A percentile compares a stretch with the other conserved stretches of the same genome.
Evolutionary conservation across 1,140 invertebrate genomes (phyloP).

Genomic region (Medauroidea extradentata): DNA sequence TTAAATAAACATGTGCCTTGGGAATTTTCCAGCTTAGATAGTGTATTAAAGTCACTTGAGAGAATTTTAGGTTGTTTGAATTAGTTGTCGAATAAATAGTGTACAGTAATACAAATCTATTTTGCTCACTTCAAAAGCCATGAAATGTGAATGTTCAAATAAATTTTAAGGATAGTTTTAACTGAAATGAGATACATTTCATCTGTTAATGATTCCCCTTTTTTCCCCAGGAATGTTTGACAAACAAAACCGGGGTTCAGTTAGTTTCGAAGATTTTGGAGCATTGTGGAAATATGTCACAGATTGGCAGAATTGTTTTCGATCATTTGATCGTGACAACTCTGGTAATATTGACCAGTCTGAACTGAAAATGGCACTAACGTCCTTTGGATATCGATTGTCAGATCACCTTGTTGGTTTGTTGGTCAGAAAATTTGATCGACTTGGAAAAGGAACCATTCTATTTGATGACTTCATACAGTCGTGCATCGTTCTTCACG

Average conservation of each 20-base stretch:
- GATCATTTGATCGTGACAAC: constrained; percentile 89
- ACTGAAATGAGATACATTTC: too few relatives aligned
- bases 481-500: constrained; percentile 88
- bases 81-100: too few relatives aligned
- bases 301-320: constrained; percentile 96
- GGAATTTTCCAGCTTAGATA: too few relatives aligned
- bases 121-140: too few relatives aligned
- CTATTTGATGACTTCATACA: constrained; percentile 99
- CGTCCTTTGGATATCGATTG: constrained; percentile 85
- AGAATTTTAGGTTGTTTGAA: too few relatives aligned
- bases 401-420: constrained; percentile 76
- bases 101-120: too few relatives aligned
- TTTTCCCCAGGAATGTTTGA: constrained; percentile 89
- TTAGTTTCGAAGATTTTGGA: constrained; percentile 93
- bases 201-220: too few relatives aligned
- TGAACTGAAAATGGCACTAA: constrained; percentile 86
- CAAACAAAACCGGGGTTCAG: constrained; percentile 79
- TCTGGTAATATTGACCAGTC: constrained; percentile 89
- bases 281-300: constrained; percentile 97
- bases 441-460: constrained; percentile 81
- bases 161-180: too few relatives aligned
- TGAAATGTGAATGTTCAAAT: too few relatives aligned
- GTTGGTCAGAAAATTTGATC: constrained; percentile 90
- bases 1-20: too few relatives aligned
- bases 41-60: too few relatives aligned